phyloP scores from a whole-genome alignment of 2,888 invertebrate species.

The Aquatica leii region DNA sequence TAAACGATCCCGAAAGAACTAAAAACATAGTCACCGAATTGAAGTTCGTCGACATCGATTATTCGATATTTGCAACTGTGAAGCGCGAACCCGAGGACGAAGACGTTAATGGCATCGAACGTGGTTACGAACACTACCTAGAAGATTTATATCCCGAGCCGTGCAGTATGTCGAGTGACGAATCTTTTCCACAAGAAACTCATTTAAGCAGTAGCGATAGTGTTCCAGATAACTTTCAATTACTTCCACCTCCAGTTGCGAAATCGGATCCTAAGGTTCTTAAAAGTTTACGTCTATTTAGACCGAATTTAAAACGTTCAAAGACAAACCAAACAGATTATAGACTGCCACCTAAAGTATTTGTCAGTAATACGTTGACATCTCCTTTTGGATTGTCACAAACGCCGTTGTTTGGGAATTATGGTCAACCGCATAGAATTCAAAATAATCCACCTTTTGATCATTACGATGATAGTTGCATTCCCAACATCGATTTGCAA shows the following conservation, averaged over 20 bases:
- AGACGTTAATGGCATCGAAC: slow-evolving; percentile 51
- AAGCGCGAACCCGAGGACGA: slow-evolving; percentile 66
- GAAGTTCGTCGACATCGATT: slow-evolving; percentile 79
- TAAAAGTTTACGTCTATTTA: slow-evolving; percentile 64
- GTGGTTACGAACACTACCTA: slow-evolving; percentile 52
- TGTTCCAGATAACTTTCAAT: slow-evolving; percentile 46
- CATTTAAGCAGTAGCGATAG: slow-evolving; percentile 63
- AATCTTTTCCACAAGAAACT: slow-evolving; percentile 63
- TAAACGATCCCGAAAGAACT: slow-evolving; percentile 67
- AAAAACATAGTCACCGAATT: slow-evolving; percentile 74
- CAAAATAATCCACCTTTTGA: no score
- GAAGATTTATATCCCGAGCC: slow-evolving; percentile 47
- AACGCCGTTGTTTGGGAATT: no score
- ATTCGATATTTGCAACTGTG: slow-evolving; percentile 64
- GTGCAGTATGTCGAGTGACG: slow-evolving; percentile 57
- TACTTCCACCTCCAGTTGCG: slow-evolving; percentile 40
- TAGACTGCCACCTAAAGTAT: slow-evolving; percentile 24
- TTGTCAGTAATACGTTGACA: slow-evolving; percentile 14
- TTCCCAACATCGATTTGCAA: no score
- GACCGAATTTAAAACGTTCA: slow-evolving; percentile 57
- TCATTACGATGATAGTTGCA: no score
- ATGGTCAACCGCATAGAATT: no score
- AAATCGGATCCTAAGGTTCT: slow-evolving; percentile 64
- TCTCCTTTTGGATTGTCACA: neutral
- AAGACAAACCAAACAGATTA: slow-evolving; percentile 31